Evolutionary conservation across 2,797 vertebrate genomes (phyloP).

Genomic region (Ceryle rudis): DNA sequence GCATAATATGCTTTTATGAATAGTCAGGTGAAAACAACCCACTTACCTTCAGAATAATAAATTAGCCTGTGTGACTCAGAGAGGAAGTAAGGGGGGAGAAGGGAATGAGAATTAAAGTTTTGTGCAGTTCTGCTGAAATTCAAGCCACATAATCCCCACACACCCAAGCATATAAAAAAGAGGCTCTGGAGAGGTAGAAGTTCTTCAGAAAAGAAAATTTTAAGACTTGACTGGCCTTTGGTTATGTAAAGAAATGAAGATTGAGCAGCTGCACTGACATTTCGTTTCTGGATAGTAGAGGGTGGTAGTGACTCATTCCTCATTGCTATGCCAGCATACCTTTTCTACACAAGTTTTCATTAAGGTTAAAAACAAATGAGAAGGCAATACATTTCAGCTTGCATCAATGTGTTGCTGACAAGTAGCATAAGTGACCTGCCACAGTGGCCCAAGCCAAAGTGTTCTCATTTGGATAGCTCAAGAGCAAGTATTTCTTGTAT

Average conservation of each 20-base stretch:
- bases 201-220: conserved; percentile 30
- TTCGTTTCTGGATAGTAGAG: conserved; percentile 13
- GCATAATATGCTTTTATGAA: not conserved
- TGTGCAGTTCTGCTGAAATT: not conserved
- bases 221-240: conserved; percentile 34
- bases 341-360: conserved; percentile 49
- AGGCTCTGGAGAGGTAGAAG: not conserved
- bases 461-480: not conserved
- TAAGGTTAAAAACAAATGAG: conserved; percentile 58
- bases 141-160: not conserved
- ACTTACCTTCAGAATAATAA: conserved; percentile 30
- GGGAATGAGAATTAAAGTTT: not conserved
- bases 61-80: conserved; percentile 35
- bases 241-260: conserved; percentile 48
- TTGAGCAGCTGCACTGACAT: conserved; percentile 20
- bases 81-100: not conserved
- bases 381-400: conserved; percentile 18
- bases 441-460: not conserved
- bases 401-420: not conserved
- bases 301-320: conserved; percentile 27
- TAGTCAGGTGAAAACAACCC: conserved; percentile 7
- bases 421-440: conserved; percentile 44
- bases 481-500: conserved; percentile 32
- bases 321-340: conserved; percentile 17
- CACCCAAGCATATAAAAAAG: not conserved